These are phyloP conservation scores for Pitta sordida DNA, from an alignment of 2,113 vertebrate genomes.

Conservation along the genomic window DNA sequence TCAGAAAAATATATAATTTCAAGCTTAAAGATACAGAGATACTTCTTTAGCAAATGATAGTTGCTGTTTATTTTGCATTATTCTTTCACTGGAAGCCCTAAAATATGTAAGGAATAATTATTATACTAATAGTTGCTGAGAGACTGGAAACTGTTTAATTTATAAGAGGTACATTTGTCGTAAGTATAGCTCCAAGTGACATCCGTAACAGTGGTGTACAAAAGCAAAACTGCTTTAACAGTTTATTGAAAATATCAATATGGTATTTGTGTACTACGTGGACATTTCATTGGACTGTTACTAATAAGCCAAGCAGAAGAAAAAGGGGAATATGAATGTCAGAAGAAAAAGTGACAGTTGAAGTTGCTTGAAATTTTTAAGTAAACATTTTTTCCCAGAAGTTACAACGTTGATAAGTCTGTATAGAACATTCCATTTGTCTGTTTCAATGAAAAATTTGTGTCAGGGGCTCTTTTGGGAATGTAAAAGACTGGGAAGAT, in stretches of 20 bases:
- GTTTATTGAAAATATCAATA: background rate
- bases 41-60: background rate
- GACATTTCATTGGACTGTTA: background rate
- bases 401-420: background rate
- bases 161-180: background rate
- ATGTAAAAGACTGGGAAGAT: background rate
- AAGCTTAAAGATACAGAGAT: background rate
- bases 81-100: background rate
- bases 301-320: background rate
- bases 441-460: background rate
- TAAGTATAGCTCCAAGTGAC: background rate
- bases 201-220: background rate
- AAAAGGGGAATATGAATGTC: background rate
- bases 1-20: background rate
- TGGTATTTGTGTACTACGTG: background rate
- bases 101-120: background rate
- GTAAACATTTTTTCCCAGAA: background rate
- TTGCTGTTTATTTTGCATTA: background rate
- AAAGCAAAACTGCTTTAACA: background rate
- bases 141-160: background rate
- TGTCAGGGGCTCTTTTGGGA: background rate
- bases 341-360: background rate
- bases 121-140: background rate
- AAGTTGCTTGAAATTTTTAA: background rate
- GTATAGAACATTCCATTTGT: background rate